Base-by-base conservation (phyloP, 1,140 invertebrate genomes). In the Drosophila baimaii region DNA sequence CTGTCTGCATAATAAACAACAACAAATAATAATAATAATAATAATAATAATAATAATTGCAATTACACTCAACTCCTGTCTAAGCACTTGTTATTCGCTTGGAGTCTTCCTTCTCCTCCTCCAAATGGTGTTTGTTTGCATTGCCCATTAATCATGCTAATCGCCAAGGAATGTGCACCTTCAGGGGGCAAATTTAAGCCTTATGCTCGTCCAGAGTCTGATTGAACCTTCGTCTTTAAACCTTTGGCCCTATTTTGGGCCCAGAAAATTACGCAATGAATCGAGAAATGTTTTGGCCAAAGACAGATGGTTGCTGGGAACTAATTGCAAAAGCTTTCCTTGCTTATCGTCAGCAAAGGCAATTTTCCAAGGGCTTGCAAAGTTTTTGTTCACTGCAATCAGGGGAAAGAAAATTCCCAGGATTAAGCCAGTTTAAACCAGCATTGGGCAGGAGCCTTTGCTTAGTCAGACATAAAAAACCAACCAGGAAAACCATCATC, bases 1-100 rank as follows among this genome's bases (percentile, higher is more conserved):
- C 35, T 39, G 72, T 10, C 52, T 65, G 55, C 73, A 77, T 77
- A 66, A 76, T 77, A 58, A 58, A 71, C 65, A 71, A 70, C 49
- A 56, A 56, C 47, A 21, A 68, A 51, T 33, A 69, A 54, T 44
- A 52, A 62, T 41, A 64, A 69, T 65, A 52, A 62, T 62, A 69
- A 52, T 64, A 65, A n/a, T n/a, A n/a, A 61, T 33, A 64, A 70
- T 46, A 70, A 69, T 68, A 68, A 71, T 72, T 71, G 69, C 66
- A 72, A 47, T 58, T 72, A 71, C 52, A 71, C 69, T 71, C 43
- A 21, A 37, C 47, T 33, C 33, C 31, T 15, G 21, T 19, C 39
- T 31, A 33, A 57, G 51, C 29, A 66, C 46, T 69, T 52, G 65
- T 66, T 51, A n/a, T 44, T 69, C 49, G 39, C 2, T 9, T 39